These are phyloP conservation scores for Drosophila funebris DNA, from an alignment of 1,140 invertebrate species.

Conservation along the genomic window DNA sequence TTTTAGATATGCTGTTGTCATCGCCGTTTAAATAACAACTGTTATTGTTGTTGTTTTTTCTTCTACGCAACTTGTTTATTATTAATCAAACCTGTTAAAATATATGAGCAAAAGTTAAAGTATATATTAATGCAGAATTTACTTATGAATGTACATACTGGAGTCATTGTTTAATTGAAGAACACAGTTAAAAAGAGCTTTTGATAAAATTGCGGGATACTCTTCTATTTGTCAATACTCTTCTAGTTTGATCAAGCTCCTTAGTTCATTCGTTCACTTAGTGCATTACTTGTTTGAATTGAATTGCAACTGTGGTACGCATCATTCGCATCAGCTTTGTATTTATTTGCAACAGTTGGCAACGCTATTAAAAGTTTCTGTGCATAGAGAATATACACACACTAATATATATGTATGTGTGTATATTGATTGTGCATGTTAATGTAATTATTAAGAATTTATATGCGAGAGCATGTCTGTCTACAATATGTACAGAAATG, in stretches of 20 bases:
- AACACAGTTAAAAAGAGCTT: no score
- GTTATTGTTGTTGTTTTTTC: constrained; percentile 21
- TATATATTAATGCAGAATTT: constrained; percentile 51
- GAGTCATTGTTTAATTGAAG: neutral
- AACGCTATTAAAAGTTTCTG: constrained; percentile 5
- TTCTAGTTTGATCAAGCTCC: no score
- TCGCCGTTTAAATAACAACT: constrained; percentile 26
- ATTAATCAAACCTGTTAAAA: constrained; percentile 68
- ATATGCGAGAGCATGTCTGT: neutral
- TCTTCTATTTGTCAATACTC: no score
- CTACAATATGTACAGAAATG: constrained; percentile 52
- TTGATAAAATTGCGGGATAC: no score
- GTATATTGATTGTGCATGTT: neutral
- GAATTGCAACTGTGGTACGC: no score
- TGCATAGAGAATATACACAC: neutral
- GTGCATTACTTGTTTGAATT: neutral
- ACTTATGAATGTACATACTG: no score
- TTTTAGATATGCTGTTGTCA: constrained; percentile 49
- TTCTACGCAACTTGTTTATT: constrained; percentile 55
- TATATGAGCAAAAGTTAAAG: constrained; percentile 32
- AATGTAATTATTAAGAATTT: neutral
- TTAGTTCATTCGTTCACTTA: no score
- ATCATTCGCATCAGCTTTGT: no score
- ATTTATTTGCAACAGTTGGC: constrained; percentile 14
- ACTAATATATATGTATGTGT: no score